These are phyloP conservation scores for Heliconius hortense DNA, from an alignment of 2,888 invertebrate genomes.

Conservation along the genomic window DNA sequence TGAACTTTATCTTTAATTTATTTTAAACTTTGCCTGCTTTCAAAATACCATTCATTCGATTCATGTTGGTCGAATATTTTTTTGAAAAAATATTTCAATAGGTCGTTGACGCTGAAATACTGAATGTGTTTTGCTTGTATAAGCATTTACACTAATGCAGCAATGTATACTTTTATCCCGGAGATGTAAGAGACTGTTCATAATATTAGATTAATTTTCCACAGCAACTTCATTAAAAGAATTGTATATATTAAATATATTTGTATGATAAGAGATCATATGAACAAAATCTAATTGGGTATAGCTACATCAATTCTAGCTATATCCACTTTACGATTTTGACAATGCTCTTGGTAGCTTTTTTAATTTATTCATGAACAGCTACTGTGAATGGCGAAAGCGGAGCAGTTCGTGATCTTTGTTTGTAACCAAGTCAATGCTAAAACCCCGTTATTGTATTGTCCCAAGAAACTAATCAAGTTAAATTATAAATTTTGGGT, in stretches of 20 bases:
- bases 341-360: slow-evolving; percentile 31
- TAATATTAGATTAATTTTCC: not conserved
- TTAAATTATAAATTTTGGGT: slow-evolving; percentile 24
- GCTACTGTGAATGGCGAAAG: slow-evolving; percentile 43
- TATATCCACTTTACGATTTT: slow-evolving; percentile 12
- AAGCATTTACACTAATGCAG: not conserved
- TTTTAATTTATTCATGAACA: slow-evolving; percentile 42
- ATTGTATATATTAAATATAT: not conserved
- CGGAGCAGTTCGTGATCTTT: slow-evolving; percentile 45
- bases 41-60: not conserved
- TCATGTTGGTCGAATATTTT: not conserved
- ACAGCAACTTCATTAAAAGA: not conserved
- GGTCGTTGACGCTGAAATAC: not conserved
- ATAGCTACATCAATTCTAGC: not conserved
- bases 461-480: slow-evolving; percentile 36
- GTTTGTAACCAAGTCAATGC: slow-evolving; percentile 42
- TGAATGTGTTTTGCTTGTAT: no score
- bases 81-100: not conserved
- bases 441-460: slow-evolving; percentile 40
- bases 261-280: not conserved
- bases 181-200: not conserved
- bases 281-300: not conserved
- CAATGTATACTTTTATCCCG: not conserved
- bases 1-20: not conserved
- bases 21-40: not conserved